These are phyloP conservation scores for Hirtodrosophila confusa DNA, from an alignment of 2,888 invertebrate species.

Conservation along the genomic window DNA sequence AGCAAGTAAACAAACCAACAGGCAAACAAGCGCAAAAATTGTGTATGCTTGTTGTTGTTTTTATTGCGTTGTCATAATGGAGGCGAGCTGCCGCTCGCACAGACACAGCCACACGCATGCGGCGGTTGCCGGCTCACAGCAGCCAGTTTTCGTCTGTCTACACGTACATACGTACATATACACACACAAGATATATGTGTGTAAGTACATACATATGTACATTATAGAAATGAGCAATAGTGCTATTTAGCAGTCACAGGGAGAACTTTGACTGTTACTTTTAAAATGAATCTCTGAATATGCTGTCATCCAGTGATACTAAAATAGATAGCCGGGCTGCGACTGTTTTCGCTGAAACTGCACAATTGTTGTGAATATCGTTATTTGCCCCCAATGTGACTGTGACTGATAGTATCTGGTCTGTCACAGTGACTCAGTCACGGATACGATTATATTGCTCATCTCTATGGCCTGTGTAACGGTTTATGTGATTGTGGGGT, in stretches of 20 bases:
- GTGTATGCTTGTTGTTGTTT: conserved; percentile 21
- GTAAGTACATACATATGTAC: neutral
- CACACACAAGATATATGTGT: neutral
- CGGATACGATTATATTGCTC: too few relatives aligned
- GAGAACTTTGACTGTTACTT: too few relatives aligned
- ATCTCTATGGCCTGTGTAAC: neutral
- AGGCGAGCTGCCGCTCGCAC: conserved; percentile 19
- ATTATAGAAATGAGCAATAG: too few relatives aligned
- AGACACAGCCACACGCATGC: conserved; percentile 17
- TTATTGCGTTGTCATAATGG: conserved; percentile 19
- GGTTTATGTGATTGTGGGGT: neutral
- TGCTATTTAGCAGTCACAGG: too few relatives aligned
- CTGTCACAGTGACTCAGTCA: too few relatives aligned
- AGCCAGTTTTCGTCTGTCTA: conserved; percentile 12
- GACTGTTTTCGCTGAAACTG: too few relatives aligned
- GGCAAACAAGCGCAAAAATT: conserved; percentile 24
- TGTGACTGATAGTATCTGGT: too few relatives aligned
- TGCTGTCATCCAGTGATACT: too few relatives aligned
- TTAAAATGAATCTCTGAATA: too few relatives aligned
- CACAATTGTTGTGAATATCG: too few relatives aligned
- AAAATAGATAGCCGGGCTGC: too few relatives aligned
- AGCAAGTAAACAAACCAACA: conserved; percentile 31
- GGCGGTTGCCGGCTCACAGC: conserved; percentile 10
- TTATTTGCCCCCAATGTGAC: too few relatives aligned
- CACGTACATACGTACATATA: neutral